Conservation (phyloP, 2,888 invertebrate genomes). For the Ochropacha duplaris region DNA sequence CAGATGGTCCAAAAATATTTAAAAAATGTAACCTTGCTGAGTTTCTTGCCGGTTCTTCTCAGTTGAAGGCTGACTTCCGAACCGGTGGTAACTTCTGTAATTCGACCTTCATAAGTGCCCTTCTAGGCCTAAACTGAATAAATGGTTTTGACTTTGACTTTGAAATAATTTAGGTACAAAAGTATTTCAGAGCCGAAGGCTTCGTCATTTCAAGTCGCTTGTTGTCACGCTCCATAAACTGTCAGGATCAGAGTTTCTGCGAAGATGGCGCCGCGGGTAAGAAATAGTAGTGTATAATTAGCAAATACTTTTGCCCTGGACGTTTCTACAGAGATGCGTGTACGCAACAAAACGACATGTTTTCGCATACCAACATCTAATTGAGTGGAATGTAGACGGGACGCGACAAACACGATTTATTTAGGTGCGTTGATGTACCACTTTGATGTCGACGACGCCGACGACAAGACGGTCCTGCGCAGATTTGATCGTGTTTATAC, state of each 20-base stretch:
- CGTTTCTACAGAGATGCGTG: neutral
- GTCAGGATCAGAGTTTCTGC: neutral
- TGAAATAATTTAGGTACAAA: too few species aligned
- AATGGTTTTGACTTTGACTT: too few species aligned
- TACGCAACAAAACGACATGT: slow-evolving; percentile 4
- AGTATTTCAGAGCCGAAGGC: neutral
- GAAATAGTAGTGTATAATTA: neutral
- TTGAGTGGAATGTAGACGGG: slow-evolving; percentile 14
- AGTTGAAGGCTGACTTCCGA: too few species aligned
- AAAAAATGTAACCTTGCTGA: too few species aligned
- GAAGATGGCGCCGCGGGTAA: neutral
- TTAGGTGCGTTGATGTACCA: slow-evolving; percentile 1
- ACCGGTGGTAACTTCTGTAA: too few species aligned
- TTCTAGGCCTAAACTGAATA: too few species aligned
- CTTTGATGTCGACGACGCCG: neutral
- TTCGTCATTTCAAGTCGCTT: neutral
- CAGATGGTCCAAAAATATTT: too few species aligned
- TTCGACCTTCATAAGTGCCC: too few species aligned
- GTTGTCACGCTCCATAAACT: neutral
- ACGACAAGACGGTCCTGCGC: neutral
- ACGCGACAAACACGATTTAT: slow-evolving; percentile 2
- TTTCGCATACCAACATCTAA: slow-evolving; percentile 11
- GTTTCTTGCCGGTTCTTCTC: too few species aligned
- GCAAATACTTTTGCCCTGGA: neutral
- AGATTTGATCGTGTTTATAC: neutral